Evolutionary conservation across 2,888 invertebrate species (phyloP), one percentile per base, ranked within the genome.

Genomic region (Lysandra coridon): DNA sequence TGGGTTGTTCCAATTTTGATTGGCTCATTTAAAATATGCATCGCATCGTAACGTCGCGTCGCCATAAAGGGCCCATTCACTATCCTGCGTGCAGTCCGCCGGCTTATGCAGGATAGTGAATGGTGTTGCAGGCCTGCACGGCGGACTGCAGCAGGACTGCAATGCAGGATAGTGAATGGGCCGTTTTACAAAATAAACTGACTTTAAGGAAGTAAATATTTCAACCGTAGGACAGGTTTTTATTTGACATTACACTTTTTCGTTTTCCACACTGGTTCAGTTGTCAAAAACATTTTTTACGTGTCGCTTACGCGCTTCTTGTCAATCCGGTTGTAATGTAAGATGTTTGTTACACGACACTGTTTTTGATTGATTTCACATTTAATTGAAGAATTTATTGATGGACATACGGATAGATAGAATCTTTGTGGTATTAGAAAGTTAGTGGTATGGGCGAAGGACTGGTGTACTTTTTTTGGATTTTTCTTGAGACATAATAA

Each of bases 331-430:
- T 69, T 69, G 69, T 69, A 69, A 69, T 69, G 5, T 69, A 14
- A 69, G 69, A 33, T 37, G 17, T 37, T 69, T 69, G 69, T 69
- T 69, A 69, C 69, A 14, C 5, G 33, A 69, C 33, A 69, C 33
- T 17, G 14, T 33, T 37, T 69, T 14, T 69, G 69, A 69, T 69
- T 69, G 69, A 69, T 69, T 69, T 69, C 69, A 69, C 33, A 69
- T 69, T 69, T 37, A 37, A 37, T 69, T 69, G 69, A 69, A 33
- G 33, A 37, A 69, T 69, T 69, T 12, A 69, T 69, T 37, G 69
- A 69, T 17, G 33, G 69, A 30, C 30, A 62, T 57, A 57, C 57
- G 57, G 23, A 30, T 30, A 69, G 69, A 69, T 69, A 69, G 23
- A 69, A 69, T 62, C 62, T 23, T 23, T 62, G 62, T 10, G 10